A percentile compares a stretch with the other conserved stretches of the same genome.
These are phyloP conservation scores for Limnephilus rhombicus DNA, from an alignment of 2,888 invertebrate genomes.

Conservation along the genomic window DNA sequence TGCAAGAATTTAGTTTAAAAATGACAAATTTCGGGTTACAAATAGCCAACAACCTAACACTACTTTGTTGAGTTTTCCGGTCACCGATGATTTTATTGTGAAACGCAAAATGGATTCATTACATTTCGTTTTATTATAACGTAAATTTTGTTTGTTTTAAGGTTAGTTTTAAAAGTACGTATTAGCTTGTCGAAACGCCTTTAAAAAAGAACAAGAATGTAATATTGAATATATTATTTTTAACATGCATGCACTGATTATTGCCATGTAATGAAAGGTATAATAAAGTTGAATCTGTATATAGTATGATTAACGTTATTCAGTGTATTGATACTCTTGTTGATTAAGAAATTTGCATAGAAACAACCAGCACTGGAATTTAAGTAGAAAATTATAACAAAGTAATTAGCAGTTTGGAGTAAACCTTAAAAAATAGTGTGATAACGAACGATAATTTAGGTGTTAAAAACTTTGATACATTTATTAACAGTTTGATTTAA, in stretches of 20 bases:
- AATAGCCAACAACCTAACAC: too few species aligned
- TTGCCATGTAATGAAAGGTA: not conserved
- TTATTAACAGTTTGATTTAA: not conserved
- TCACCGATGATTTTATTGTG: not conserved
- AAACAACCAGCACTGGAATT: not conserved
- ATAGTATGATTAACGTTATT: not conserved
- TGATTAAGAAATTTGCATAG: not conserved
- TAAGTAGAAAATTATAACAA: not conserved
- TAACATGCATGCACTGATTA: not conserved
- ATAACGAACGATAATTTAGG: not conserved
- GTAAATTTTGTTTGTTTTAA: not conserved
- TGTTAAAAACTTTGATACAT: not conserved
- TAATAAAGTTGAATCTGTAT: not conserved
- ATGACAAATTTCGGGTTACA: too few species aligned
- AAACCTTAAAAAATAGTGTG: not conserved
- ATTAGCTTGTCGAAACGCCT: too few species aligned
- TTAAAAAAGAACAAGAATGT: too few species aligned
- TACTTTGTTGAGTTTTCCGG: too few species aligned
- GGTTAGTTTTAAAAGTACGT: not conserved
- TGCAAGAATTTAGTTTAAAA: too few species aligned
- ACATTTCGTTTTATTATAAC: not conserved
- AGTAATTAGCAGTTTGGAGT: not conserved
- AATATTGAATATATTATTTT: not conserved
- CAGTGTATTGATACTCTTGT: not conserved
- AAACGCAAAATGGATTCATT: not conserved